Percentiles rank a stretch among this genome's conserved stretches.
Conservation (phyloP, 2,797 vertebrate genomes). For the Danionella dracula region DNA sequence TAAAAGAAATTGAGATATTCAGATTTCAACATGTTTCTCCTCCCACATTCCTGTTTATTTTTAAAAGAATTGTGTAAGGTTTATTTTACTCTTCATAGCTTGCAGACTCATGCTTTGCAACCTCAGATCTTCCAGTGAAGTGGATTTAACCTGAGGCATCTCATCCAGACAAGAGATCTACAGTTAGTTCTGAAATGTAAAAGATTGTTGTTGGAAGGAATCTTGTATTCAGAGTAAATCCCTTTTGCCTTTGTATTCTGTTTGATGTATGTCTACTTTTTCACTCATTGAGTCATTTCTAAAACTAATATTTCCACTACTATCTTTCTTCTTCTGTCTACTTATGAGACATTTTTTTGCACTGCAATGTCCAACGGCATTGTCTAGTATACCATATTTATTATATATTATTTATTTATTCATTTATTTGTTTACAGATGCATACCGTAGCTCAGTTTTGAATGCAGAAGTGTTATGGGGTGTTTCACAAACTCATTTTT, state of each 20-base stretch:
- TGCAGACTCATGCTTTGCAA: not conserved
- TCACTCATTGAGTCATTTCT: no score
- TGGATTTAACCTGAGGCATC: not conserved
- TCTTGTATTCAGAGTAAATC: slow-evolving; percentile 35
- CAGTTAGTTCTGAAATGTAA: slow-evolving; percentile 47
- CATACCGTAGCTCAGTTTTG: slow-evolving; percentile 8
- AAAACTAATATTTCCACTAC: not conserved
- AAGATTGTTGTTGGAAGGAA: slow-evolving; percentile 15
- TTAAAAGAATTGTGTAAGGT: no score
- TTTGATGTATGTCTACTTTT: not conserved
- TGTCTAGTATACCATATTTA: slow-evolving; percentile 52
- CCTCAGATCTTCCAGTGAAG: slow-evolving; percentile 11
- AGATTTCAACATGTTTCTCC: not conserved
- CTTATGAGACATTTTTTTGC: slow-evolving; percentile 30
- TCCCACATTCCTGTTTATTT: not conserved
- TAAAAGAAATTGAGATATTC: not conserved
- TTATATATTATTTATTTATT: slow-evolving; percentile 61
- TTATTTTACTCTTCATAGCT: no score
- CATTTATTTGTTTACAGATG: slow-evolving; percentile 53
- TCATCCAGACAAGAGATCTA: not conserved
- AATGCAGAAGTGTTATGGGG: not conserved
- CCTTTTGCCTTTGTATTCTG: not conserved
- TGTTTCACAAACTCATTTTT: not conserved
- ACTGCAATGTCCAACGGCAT: slow-evolving; percentile 44
- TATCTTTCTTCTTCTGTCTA: not conserved